Percentiles rank a stretch among this genome's conserved stretches.
phyloP scores from a whole-genome alignment of 2,113 vertebrate species.

The Caloenas nicobarica region DNA sequence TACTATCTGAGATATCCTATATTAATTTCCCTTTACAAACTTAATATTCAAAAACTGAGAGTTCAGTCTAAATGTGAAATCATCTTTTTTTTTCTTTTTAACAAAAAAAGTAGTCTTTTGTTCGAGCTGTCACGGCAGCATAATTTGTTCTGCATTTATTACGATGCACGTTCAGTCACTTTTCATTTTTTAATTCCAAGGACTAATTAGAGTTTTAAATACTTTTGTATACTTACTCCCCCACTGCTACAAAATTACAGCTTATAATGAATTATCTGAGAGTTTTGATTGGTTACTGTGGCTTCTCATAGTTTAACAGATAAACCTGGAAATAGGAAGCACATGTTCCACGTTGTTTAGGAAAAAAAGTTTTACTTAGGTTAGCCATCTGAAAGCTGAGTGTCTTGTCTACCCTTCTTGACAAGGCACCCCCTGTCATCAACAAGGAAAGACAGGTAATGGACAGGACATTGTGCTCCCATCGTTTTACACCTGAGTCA shows the following conservation, averaged over 20 bases:
- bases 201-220: constrained; percentile 62
- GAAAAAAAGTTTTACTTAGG: neutral
- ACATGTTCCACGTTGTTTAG: neutral
- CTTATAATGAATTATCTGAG: neutral
- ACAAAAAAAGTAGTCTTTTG: constrained; percentile 51
- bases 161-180: constrained; percentile 27
- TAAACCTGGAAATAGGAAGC: constrained; percentile 10
- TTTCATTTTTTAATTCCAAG: constrained; percentile 55
- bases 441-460: neutral
- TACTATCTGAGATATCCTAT: neutral
- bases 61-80: constrained; percentile 64
- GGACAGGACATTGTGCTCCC: neutral
- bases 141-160: constrained; percentile 55
- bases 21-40: neutral
- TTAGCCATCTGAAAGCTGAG: neutral
- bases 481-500: neutral
- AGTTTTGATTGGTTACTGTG: neutral
- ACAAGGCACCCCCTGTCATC: neutral
- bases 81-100: constrained; percentile 14
- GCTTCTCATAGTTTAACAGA: neutral
- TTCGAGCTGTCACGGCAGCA: constrained; percentile 49
- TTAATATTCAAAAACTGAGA: constrained; percentile 43
- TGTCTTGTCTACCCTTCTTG: neutral
- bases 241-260: neutral
- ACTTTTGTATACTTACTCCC: constrained; percentile 22